phyloP scores from a whole-genome alignment of 2,888 invertebrate genomes.

The Xylota segnis region DNA sequence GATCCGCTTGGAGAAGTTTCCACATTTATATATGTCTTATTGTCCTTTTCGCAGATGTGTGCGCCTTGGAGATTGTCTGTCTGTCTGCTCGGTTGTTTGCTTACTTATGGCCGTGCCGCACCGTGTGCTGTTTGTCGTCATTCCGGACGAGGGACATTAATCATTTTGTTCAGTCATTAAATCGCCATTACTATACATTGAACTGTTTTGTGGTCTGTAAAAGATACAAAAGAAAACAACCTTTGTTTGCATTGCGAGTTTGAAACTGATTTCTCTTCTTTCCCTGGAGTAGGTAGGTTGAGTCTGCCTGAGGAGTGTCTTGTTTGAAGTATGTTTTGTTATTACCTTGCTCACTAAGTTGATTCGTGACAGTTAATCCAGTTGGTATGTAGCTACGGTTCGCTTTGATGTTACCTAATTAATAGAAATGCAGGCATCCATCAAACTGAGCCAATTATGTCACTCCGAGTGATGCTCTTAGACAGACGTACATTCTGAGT shows the following conservation, averaged over 20 bases:
- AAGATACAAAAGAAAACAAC: slow-evolving; percentile 31
- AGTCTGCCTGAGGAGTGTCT: neutral
- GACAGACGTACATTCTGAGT: no score
- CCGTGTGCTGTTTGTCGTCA: slow-evolving; percentile 65
- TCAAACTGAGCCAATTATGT: slow-evolving; percentile 13
- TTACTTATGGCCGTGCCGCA: slow-evolving; percentile 44
- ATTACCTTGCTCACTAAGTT: slow-evolving; percentile 18
- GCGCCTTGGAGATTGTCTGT: slow-evolving; percentile 38
- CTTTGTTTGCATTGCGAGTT: slow-evolving; percentile 46
- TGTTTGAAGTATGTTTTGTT: slow-evolving; percentile 37
- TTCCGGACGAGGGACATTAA: slow-evolving; percentile 68
- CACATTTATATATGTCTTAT: slow-evolving; percentile 53
- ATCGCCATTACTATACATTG: slow-evolving; percentile 74
- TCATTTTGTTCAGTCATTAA: slow-evolving; percentile 77
- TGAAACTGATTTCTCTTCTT: slow-evolving; percentile 28
- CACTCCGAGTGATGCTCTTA: no score
- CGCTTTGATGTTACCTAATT: slow-evolving; percentile 55
- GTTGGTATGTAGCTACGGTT: slow-evolving; percentile 31
- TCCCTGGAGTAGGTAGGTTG: slow-evolving; percentile 32
- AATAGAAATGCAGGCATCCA: slow-evolving; percentile 37
- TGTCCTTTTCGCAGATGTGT: slow-evolving; percentile 45
- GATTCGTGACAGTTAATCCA: slow-evolving; percentile 36
- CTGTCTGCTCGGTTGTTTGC: slow-evolving; percentile 47
- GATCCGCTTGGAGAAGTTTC: slow-evolving; percentile 39
- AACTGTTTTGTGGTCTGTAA: slow-evolving; percentile 57